Conservation (phyloP, 2,113 vertebrate species). For the Pyxicephalus adspersus region DNA sequence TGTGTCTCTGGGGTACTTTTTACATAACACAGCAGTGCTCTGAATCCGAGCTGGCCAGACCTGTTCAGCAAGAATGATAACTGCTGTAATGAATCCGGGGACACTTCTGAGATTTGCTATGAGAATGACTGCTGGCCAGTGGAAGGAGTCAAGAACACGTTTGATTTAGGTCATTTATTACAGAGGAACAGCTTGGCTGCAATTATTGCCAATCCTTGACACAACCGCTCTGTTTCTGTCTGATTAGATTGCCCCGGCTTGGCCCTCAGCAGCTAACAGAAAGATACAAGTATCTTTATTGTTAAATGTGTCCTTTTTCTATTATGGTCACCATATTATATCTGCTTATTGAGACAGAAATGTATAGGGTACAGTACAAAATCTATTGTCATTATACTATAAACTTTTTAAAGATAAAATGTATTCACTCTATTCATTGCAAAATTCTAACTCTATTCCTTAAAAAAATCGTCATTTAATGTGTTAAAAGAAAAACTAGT, state of each 20-base stretch:
- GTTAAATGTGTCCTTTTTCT: background rate
- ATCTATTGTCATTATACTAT: too few relatives aligned
- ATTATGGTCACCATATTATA: too few relatives aligned
- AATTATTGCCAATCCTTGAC: background rate
- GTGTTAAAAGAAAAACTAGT: too few relatives aligned
- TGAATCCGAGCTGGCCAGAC: conserved; percentile 52
- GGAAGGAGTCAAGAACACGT: conserved; percentile 27
- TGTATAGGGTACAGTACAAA: too few relatives aligned
- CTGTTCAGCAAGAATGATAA: conserved; percentile 58
- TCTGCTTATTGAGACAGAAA: too few relatives aligned
- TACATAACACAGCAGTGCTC: conserved; percentile 58
- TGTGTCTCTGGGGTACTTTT: conserved; percentile 61
- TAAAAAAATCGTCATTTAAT: too few relatives aligned
- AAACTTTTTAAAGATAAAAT: too few relatives aligned
- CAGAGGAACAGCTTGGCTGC: conserved; percentile 7
- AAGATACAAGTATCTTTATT: background rate
- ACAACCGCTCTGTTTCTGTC: background rate
- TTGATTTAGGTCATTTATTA: conserved; percentile 41
- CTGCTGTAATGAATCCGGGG: conserved; percentile 60
- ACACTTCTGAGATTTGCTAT: conserved; percentile 47
- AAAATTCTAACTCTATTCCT: too few relatives aligned
- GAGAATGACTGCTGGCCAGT: conserved; percentile 40
- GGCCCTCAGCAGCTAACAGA: background rate
- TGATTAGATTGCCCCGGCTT: conserved; percentile 9
- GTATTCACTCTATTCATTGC: too few relatives aligned